Conservation (phyloP, 2,113 vertebrate genomes). For the Ancistrus triradiatus region DNA sequence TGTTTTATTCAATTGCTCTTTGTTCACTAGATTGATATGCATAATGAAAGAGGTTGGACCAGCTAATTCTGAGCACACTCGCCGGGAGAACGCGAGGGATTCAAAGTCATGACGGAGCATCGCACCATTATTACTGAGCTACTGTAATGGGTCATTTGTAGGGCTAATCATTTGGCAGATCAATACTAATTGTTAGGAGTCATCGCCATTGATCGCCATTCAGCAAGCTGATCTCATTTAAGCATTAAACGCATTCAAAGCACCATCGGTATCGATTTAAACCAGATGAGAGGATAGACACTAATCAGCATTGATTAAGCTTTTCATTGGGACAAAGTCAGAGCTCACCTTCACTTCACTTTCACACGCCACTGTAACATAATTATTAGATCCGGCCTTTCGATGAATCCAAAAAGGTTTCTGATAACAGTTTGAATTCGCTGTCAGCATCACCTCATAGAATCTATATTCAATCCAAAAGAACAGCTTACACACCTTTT, state of each 20-base stretch:
- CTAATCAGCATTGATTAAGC: constrained; percentile 10
- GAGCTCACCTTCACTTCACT: background rate
- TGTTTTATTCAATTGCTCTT: too few species aligned
- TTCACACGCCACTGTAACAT: background rate
- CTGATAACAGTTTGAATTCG: too few species aligned
- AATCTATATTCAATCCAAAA: too few species aligned
- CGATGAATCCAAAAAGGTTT: background rate
- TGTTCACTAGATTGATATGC: too few species aligned
- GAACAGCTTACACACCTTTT: too few species aligned
- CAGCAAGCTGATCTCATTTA: constrained; percentile 1
- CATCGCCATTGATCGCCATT: constrained; percentile 11
- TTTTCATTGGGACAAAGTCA: background rate
- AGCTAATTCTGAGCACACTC: background rate
- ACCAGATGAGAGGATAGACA: background rate
- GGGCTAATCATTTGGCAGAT: constrained; percentile 8
- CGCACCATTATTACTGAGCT: background rate
- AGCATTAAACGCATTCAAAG: background rate
- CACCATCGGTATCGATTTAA: background rate
- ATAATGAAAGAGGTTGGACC: too few species aligned
- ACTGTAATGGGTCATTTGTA: constrained; percentile 3
- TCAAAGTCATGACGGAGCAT: background rate
- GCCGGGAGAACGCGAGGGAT: too few species aligned
- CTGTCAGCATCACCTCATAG: too few species aligned
- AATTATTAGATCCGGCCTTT: background rate
- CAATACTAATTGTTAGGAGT: constrained; percentile 6